Conservation (phyloP, 1,140 invertebrate species). For the Camponotus floridanus region DNA sequence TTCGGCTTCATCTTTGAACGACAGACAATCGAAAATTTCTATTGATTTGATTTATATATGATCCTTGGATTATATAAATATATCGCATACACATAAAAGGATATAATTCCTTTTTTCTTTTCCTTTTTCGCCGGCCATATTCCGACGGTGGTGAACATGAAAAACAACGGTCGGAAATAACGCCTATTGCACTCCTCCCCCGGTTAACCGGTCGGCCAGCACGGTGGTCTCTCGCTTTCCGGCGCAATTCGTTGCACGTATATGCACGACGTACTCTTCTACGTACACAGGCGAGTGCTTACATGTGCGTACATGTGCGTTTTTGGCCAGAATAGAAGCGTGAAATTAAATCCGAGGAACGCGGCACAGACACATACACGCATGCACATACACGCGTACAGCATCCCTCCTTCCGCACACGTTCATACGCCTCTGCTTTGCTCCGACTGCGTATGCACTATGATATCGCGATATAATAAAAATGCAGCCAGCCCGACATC, state of each 20-base stretch:
- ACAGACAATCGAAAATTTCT: conserved; percentile 33
- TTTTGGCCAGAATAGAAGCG: conserved; percentile 48
- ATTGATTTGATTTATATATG: neutral
- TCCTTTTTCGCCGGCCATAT: neutral
- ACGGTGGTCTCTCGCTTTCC: conserved; percentile 54
- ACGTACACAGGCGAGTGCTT: neutral
- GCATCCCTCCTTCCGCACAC: no score
- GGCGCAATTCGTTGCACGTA: conserved; percentile 60
- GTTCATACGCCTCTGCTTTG: conserved; percentile 1
- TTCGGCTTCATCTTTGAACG: no score
- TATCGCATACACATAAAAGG: neutral
- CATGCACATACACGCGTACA: neutral
- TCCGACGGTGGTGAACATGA: conserved; percentile 17
- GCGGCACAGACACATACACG: neutral
- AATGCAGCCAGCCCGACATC: neutral
- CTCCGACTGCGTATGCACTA: conserved; percentile 10
- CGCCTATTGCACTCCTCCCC: conserved; percentile 27
- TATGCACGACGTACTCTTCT: neutral
- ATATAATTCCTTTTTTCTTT: conserved; percentile 6
- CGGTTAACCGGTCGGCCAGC: conserved; percentile 23
- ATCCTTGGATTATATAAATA: conserved; percentile 57
- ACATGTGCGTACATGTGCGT: neutral
- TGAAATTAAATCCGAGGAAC: conserved; percentile 64
- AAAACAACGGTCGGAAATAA: conserved; percentile 62
- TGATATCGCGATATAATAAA: conserved; percentile 53